Evolutionary conservation across 2,113 vertebrate genomes (phyloP), one percentile per base, ranked within the genome.

Genomic region (Entomyzon cyanotis): DNA sequence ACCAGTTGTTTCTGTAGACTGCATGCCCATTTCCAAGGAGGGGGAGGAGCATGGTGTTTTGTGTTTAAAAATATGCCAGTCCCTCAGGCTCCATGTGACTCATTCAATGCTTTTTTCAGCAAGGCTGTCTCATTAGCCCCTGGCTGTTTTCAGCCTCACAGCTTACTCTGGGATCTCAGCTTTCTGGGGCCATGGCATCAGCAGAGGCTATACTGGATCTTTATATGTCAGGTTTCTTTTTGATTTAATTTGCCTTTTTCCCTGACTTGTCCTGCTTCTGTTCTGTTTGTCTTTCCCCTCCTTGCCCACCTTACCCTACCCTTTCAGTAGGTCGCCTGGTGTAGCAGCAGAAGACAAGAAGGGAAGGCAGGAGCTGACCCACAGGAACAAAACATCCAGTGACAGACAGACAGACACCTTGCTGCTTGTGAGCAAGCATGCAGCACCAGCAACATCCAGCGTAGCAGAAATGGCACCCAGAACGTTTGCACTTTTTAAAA

Each of bases 401-500:
- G 53, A 89, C 77, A 80, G 91, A 94, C 0, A 12, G 90, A 92
- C 69, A 55, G 94, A 95, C 78, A 91, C 42, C 73, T 78, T 70
- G 84, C 90, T 92, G 91, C 85, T 62, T 79, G 86, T 67, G 62
- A 95, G 56, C 91, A 84, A 84, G 82, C 84, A 41, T 1, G 58
- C 71, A 42, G 71, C 93, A 96, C 87, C 90, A 73, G 96, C 89
- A 94, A 91, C 95, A 94, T 87, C 97, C 95, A 91, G 3, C 44
- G 44, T 84, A 96, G 96, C 93, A 97, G 87, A 93, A 97, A 94
- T 90, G 96, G 94, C 95, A 96, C 96, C 97, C 97, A 96, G 93
- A 96, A 94, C 19, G 23, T 98, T 98, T 98, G 98, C 98, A 98
- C 98, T 98, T 98, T 97, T 91, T 86, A 94, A 81, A 96, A 95